Conservation (phyloP, 2,888 invertebrate genomes). For the Elmis aenea region DNA sequence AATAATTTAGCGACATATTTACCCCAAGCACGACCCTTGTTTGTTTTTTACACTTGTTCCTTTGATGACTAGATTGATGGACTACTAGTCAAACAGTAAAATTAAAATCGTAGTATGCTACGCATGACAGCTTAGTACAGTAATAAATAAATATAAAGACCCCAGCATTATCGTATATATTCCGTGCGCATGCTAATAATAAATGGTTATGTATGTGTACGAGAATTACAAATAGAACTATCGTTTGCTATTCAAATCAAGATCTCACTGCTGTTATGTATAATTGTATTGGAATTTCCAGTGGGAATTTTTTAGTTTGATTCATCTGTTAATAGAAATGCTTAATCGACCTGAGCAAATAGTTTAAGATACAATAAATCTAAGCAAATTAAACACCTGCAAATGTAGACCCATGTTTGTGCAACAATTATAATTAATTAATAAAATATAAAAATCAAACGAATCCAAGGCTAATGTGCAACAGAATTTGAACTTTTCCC, state of each 20-base stretch:
- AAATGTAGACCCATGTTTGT: no score
- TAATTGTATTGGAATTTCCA: conserved; percentile 35
- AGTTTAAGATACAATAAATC: no score
- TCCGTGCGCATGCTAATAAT: conserved; percentile 31
- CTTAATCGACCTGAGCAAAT: no score
- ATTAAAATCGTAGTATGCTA: conserved; percentile 14
- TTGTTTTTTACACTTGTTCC: conserved; percentile 48
- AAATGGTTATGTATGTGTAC: conserved; percentile 33
- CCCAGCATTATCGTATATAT: conserved; percentile 26
- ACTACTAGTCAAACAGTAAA: conserved; percentile 14
- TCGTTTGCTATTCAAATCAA: conserved; percentile 36
- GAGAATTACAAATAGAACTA: conserved; percentile 35
- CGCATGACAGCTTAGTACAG: conserved; percentile 17
- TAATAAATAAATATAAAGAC: conserved; percentile 20
- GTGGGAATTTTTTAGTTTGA: conserved; percentile 35
- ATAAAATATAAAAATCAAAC: no score
- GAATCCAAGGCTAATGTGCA: no score
- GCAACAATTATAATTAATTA: no score
- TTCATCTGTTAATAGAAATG: no score
- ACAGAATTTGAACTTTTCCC: no score
- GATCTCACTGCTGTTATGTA: conserved; percentile 34
- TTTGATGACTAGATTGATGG: conserved; percentile 43
- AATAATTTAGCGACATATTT: conserved; percentile 47
- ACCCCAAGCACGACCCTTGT: conserved; percentile 42
- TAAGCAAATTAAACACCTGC: no score